A percentile compares a stretch with the other conserved stretches of the same genome.
These are phyloP conservation scores for Platerodrilus igneus DNA, from an alignment of 2,888 invertebrate genomes.

Conservation along the genomic window DNA sequence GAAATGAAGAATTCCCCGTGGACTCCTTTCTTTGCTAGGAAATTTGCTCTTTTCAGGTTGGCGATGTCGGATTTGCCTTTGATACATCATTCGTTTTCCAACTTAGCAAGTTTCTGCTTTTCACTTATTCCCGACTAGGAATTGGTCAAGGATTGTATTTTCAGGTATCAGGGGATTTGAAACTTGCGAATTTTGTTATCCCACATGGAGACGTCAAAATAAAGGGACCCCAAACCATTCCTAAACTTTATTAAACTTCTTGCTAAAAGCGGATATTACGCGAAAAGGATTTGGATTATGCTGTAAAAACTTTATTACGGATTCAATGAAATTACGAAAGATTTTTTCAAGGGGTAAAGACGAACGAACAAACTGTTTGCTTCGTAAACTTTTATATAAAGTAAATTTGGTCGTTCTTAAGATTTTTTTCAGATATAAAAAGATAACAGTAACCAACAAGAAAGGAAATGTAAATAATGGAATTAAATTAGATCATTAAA, in stretches of 20 bases:
- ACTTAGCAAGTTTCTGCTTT: slow-evolving; percentile 1
- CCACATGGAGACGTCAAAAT: background rate
- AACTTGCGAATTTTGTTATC: background rate
- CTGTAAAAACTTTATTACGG: slow-evolving; percentile 16
- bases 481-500: slow-evolving; percentile 9
- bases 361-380: no score
- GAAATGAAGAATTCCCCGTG: slow-evolving; percentile 17
- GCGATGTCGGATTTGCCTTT: slow-evolving; percentile 13
- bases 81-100: slow-evolving; percentile 10
- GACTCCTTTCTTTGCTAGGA: slow-evolving; percentile 12
- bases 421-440: no score
- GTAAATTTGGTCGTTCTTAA: no score
- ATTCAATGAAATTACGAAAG: slow-evolving; percentile 14
- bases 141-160: background rate
- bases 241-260: slow-evolving; percentile 11
- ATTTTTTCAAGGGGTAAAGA: no score
- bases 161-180: background rate
- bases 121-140: background rate
- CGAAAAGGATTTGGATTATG: slow-evolving; percentile 16
- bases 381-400: no score
- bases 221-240: slow-evolving; percentile 11
- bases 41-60: slow-evolving; percentile 16
- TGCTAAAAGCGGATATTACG: slow-evolving; percentile 15
- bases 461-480: slow-evolving; percentile 11
- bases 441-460: slow-evolving; percentile 1